These are phyloP conservation scores for Raja brachyura DNA, from an alignment of 2,113 vertebrate species.

Conservation along the genomic window DNA sequence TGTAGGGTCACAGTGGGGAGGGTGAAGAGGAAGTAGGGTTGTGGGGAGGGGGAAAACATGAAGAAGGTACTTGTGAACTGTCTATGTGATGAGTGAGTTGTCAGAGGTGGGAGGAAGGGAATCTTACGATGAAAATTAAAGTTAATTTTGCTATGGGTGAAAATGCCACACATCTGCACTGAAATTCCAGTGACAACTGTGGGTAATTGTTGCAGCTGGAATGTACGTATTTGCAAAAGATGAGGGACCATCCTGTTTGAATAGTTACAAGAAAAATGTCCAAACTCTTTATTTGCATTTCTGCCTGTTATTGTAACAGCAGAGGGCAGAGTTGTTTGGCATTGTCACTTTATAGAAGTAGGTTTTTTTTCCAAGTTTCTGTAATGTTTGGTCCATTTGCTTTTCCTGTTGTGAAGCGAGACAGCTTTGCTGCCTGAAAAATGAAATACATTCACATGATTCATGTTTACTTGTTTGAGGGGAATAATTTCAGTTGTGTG, in stretches of 20 bases:
- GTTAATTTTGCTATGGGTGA: neutral
- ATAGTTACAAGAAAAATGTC: neutral
- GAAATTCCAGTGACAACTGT: neutral
- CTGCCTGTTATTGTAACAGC: neutral
- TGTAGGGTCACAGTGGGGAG: no score
- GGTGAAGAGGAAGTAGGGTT: no score
- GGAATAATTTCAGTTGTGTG: neutral
- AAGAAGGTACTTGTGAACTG: no score
- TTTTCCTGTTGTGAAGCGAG: no score
- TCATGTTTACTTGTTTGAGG: neutral
- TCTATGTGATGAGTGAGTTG: no score
- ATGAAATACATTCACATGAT: neutral
- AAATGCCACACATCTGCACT: neutral
- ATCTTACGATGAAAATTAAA: no score
- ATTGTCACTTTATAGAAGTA: neutral
- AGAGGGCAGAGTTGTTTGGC: conserved; percentile 10
- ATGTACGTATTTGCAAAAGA: neutral
- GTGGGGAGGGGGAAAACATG: no score
- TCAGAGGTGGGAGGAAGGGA: no score
- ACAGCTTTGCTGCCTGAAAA: neutral
- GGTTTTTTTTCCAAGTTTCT: neutral
- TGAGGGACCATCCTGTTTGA: neutral
- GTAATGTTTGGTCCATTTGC: neutral
- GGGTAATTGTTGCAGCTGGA: neutral
- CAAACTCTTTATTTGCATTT: neutral